Conservation (phyloP, 2,113 vertebrate species). For the Rhombomys opimus region DNA sequence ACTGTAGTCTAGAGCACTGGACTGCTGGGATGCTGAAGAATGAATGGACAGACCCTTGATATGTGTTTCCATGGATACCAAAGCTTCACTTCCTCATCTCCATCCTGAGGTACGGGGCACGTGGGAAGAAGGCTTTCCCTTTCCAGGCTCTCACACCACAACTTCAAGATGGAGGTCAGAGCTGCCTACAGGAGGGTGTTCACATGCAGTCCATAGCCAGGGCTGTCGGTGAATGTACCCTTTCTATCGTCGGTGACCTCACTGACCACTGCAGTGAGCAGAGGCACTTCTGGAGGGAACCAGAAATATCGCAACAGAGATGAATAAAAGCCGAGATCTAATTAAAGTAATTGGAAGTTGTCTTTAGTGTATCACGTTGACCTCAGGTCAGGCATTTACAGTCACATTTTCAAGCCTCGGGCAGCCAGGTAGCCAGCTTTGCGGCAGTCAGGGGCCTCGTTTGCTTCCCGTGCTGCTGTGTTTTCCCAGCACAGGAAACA, state of each 20-base stretch:
- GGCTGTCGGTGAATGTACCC: background rate
- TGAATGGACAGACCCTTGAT: background rate
- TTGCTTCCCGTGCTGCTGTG: background rate
- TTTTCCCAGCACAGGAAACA: background rate
- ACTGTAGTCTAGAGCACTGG: background rate
- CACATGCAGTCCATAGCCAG: no score
- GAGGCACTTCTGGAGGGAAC: background rate
- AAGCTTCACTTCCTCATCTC: background rate
- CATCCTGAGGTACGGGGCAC: background rate
- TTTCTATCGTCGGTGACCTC: background rate
- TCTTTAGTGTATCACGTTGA: background rate
- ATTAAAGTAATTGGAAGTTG: background rate
- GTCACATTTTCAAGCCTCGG: background rate
- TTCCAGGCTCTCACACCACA: background rate
- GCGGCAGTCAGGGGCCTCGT: rapidly evolving
- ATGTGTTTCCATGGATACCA: background rate
- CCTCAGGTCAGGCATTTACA: background rate
- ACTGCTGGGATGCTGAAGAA: background rate
- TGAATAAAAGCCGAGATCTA: background rate
- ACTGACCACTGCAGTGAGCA: background rate
- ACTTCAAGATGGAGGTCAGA: background rate
- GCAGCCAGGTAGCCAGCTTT: background rate
- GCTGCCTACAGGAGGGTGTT: background rate
- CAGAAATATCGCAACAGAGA: rapidly evolving
- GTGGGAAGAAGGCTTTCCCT: background rate